These are phyloP conservation scores for Cyclargus thomasi DNA, from an alignment of 1,140 invertebrate species.

Conservation along the genomic window DNA sequence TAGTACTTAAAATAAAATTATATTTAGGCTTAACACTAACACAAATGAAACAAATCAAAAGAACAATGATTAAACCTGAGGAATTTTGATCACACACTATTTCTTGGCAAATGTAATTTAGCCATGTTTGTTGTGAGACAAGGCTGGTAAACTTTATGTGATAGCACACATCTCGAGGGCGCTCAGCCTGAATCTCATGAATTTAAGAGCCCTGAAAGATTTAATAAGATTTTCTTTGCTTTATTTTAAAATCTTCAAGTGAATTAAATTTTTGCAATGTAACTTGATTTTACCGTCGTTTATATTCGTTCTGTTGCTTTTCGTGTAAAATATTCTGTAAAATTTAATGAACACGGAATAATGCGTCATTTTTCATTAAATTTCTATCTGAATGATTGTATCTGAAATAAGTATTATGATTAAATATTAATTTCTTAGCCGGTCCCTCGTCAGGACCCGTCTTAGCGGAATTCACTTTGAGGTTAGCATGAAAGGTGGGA, in stretches of 20 bases:
- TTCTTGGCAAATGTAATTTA: not conserved
- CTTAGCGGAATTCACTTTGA: not conserved
- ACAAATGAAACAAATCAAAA: no score
- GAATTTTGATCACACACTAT: not conserved
- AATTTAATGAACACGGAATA: not conserved
- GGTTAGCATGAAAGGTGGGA: not conserved
- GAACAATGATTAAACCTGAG: not conserved
- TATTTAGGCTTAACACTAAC: no score
- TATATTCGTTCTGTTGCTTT: no score
- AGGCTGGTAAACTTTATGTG: not conserved
- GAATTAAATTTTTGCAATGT: not conserved
- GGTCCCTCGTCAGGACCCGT: not conserved
- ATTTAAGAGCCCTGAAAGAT: not conserved
- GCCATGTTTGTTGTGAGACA: not conserved
- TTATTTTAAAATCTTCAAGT: not conserved
- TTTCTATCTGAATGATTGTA: not conserved
- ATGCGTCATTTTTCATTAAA: not conserved
- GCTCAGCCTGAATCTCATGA: not conserved
- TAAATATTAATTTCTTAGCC: not conserved
- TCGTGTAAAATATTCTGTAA: no score
- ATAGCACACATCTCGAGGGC: not conserved
- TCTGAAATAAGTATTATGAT: not conserved
- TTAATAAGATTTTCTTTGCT: not conserved
- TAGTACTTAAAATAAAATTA: no score
- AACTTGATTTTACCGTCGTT: no score